phyloP scores from a whole-genome alignment of 2,113 vertebrate species.

The Anolis sagrei region DNA sequence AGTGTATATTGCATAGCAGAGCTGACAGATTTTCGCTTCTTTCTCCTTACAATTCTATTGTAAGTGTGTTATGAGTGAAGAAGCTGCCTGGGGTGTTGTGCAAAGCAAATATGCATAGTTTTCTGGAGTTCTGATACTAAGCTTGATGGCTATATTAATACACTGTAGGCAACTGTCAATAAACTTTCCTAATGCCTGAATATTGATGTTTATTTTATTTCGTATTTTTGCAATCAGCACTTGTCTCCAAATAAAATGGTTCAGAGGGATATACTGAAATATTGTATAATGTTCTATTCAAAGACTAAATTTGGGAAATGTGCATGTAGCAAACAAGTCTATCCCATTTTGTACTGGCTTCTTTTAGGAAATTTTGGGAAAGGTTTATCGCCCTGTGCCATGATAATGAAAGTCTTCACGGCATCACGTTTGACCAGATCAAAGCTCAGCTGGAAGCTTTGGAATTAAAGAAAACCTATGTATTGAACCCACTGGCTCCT shows the following conservation, averaged over 20 bases:
- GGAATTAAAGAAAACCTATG: slow-evolving; percentile 99
- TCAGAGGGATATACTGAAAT: background rate
- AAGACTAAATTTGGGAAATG: slow-evolving; percentile 10
- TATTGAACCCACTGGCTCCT: slow-evolving; percentile 95
- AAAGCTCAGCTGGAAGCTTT: slow-evolving; percentile 96
- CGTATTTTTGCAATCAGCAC: slow-evolving; percentile 40
- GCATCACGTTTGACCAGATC: slow-evolving; percentile 98
- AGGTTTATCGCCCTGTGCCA: slow-evolving; percentile 97
- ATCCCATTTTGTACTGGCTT: slow-evolving; percentile 54
- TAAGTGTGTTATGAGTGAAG: slow-evolving; percentile 40
- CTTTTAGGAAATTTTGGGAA: slow-evolving; percentile 97
- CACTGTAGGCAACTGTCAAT: slow-evolving; percentile 44
- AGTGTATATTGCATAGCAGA: slow-evolving; percentile 36
- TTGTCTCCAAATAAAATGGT: slow-evolving; percentile 19
- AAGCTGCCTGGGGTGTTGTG: slow-evolving; percentile 37
- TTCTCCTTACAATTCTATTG: slow-evolving; percentile 49
- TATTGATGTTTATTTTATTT: slow-evolving; percentile 33
- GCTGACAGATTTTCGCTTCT: slow-evolving; percentile 45
- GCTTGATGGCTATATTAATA: slow-evolving; percentile 47
- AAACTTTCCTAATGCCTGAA: slow-evolving; percentile 26
- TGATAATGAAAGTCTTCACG: slow-evolving; percentile 94
- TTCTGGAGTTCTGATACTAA: slow-evolving; percentile 34
- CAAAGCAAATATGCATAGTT: slow-evolving; percentile 41
- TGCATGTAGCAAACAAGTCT: slow-evolving; percentile 13
- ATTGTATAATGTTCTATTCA: background rate